Percentiles rank a stretch among this genome's conserved stretches.
Conservation (phyloP, 2,888 invertebrate species). For the Erynnis tages region DNA sequence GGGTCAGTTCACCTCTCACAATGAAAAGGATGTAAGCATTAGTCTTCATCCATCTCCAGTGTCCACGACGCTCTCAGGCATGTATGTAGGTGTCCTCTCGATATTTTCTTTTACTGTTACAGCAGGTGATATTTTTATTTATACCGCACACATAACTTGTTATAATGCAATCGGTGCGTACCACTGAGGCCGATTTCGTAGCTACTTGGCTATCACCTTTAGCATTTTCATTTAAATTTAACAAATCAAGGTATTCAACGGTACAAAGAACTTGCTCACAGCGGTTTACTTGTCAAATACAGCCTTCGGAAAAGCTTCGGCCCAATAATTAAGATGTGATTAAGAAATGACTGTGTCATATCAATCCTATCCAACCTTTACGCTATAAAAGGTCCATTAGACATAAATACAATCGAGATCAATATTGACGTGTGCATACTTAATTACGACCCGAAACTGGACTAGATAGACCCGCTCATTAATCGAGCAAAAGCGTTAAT, state of each 20-base stretch:
- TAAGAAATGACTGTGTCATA: not conserved
- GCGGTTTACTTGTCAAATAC: not conserved
- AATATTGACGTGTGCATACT: conserved; percentile 30
- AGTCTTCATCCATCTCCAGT: too few species aligned
- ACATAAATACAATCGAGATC: conserved; percentile 28
- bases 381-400: conserved; percentile 28
- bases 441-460: conserved; percentile 51
- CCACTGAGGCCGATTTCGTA: too few species aligned
- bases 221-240: conserved; percentile 43
- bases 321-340: not conserved
- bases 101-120: too few species aligned
- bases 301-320: not conserved
- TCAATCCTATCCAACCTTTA: not conserved
- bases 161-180: too few species aligned
- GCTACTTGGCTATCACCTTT: too few species aligned
- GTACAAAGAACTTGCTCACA: not conserved
- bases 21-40: too few species aligned
- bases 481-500: conserved; percentile 56
- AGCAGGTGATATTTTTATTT: too few species aligned
- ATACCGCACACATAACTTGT: too few species aligned
- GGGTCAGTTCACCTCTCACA: too few species aligned
- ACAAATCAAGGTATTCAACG: conserved; percentile 3
- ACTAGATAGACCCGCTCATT: conserved; percentile 53
- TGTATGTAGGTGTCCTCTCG: too few species aligned
- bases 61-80: too few species aligned